phyloP scores from a whole-genome alignment of 1,140 invertebrate genomes.

The Nebria ingens region DNA sequence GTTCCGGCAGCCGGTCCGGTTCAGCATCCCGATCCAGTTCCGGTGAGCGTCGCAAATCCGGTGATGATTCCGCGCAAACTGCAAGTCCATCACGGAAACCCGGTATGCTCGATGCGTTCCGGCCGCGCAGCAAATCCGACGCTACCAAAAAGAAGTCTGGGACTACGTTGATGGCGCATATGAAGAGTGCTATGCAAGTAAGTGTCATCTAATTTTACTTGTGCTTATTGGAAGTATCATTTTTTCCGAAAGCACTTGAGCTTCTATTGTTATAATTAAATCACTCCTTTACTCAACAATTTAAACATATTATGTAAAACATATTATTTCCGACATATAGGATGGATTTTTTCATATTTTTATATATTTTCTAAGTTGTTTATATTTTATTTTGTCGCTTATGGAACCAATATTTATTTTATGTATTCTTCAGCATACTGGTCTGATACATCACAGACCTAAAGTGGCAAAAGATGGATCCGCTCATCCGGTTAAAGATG shows the following conservation, averaged over 20 bases:
- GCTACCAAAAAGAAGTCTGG: conserved; percentile 52
- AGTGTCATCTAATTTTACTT: conserved; percentile 21
- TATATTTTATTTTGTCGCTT: too few species aligned
- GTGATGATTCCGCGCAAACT: conserved; percentile 40
- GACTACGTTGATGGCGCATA: conserved; percentile 63
- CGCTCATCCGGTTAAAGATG: conserved; percentile 49
- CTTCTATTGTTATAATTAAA: too few species aligned
- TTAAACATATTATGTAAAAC: too few species aligned
- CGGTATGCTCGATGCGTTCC: conserved; percentile 74
- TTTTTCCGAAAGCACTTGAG: too few species aligned
- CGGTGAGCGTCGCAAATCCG: conserved; percentile 46
- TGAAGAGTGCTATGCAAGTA: conserved; percentile 70
- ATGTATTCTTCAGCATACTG: conserved; percentile 40
- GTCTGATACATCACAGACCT: conserved; percentile 27
- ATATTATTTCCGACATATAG: too few species aligned
- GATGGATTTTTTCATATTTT: too few species aligned
- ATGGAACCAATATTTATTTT: too few species aligned
- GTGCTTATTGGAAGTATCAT: too few species aligned
- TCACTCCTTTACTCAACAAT: too few species aligned
- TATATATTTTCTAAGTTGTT: too few species aligned
- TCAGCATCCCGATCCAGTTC: conserved; percentile 48
- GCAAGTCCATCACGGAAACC: conserved; percentile 58
- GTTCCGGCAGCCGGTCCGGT: conserved; percentile 35
- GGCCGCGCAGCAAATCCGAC: conserved; percentile 71
- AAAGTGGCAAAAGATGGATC: conserved; percentile 48